Evolutionary conservation across 2,113 vertebrate species (phyloP), one percentile per base, ranked within the genome.

Genomic region (Oryzias javanicus): DNA sequence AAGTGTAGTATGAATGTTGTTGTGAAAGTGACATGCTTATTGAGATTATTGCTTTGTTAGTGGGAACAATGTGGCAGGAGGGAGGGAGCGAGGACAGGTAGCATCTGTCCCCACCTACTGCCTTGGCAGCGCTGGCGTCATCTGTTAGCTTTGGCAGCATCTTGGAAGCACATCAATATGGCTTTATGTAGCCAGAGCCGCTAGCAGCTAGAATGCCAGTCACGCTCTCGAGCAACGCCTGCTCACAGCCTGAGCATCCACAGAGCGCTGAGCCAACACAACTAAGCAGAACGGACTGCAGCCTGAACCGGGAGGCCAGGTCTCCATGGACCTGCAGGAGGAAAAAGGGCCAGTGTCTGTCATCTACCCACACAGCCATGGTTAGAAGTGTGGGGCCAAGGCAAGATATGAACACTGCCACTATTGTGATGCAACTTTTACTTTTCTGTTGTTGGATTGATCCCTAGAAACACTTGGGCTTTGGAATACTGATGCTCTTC

Each of bases 41-140:
- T 88, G 86, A 86, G 72, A 88, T 90, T 91, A 91, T 72, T 80
- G 84, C 88, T 91, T 89, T 91, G 90, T 91, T 90, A 90, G 83
- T 55, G 60, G 64, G 74, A 85, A 85, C 86, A 89, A 89, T 91
- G 88, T 91, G 90, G 88, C 88, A 86, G 82, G 49, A 82, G 86
- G 76, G 84, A 82, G 74, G 63, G 40, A 70, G 74, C 68, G 86
- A 87, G 87, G 88, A 91, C 91, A 91, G 90, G 90, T 92, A 92
- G 90, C 90, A 91, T 91, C 91, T 92, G 90, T 89, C 89, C 88
- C 90, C 86, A 88, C 88, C 91, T 91, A 89, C 89, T 83, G 89
- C 87, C 80, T 92, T 92, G 90, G 89, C 91, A 92, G 87, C 76
- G 55, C 73, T 77, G 73, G 85, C 81, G 84, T 90, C 89, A 89